Conservation (phyloP, 2,888 invertebrate species). For the Athripsodes cinereus region DNA sequence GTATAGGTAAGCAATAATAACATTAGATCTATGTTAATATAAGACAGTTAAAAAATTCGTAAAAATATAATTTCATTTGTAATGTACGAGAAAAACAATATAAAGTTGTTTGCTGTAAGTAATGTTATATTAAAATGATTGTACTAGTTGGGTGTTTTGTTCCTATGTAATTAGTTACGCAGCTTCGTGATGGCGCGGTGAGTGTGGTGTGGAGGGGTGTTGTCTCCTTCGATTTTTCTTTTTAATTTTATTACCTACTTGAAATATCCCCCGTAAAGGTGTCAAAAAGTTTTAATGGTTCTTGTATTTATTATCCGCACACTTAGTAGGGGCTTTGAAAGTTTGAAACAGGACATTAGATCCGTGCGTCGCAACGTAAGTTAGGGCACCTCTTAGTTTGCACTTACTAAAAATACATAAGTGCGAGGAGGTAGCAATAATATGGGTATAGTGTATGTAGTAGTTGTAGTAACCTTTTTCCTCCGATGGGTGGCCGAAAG, state of each 20-base stretch:
- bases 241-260: constrained; percentile 2
- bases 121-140: too few relatives aligned
- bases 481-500: constrained; percentile 6
- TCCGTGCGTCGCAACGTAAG: neutral
- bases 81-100: too few relatives aligned
- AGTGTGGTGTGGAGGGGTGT: too few relatives aligned
- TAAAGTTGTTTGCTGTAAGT: too few relatives aligned
- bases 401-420: constrained; percentile 1
- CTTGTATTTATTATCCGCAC: neutral
- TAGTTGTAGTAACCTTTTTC: constrained; percentile 1
- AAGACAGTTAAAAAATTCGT: too few relatives aligned
- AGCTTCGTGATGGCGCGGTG: too few relatives aligned
- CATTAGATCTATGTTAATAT: too few relatives aligned
- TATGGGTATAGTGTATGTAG: neutral
- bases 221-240: neutral
- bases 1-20: too few relatives aligned
- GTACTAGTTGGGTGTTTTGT: too few relatives aligned
- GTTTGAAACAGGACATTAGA: neutral
- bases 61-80: too few relatives aligned
- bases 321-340: neutral
- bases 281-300: constrained; percentile 2
- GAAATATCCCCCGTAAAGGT: constrained; percentile 1
- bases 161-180: too few relatives aligned
- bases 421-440: neutral
- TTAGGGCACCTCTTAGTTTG: neutral